phyloP scores from a whole-genome alignment of 2,888 invertebrate species.

The Phanerotoma sp. region DNA sequence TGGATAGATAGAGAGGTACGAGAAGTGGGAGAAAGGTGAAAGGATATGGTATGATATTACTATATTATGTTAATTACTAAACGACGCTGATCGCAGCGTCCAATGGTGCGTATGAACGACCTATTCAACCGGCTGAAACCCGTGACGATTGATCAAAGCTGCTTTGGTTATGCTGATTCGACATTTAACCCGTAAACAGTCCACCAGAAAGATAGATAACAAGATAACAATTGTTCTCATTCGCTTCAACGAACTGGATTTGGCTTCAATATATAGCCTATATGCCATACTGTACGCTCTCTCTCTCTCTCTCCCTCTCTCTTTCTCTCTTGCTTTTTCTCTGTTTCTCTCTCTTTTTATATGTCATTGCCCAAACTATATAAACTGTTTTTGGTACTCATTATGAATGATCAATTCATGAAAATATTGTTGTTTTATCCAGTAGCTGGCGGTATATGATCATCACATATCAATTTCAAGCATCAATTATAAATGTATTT shows the following conservation, averaged over 20 bases:
- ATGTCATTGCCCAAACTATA: too few species aligned
- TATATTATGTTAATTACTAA: conserved; percentile 52
- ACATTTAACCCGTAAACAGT: conserved; percentile 26
- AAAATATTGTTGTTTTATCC: too few species aligned
- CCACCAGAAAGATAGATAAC: background rate
- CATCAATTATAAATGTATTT: too few species aligned
- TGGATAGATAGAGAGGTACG: too few species aligned
- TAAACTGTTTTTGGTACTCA: background rate
- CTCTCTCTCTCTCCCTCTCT: too few species aligned
- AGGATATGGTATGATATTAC: conserved; percentile 46
- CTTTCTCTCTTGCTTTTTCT: too few species aligned
- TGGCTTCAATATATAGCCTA: background rate
- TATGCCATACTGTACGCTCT: too few species aligned
- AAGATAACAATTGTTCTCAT: conserved; percentile 8
- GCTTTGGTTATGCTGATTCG: conserved; percentile 48
- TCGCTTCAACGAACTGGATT: conserved; percentile 1
- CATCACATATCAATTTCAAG: too few species aligned
- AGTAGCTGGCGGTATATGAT: too few species aligned
- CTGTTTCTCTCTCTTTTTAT: too few species aligned
- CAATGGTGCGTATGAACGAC: conserved; percentile 52
- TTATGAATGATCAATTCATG: background rate
- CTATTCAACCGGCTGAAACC: conserved; percentile 24
- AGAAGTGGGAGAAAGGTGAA: too few species aligned
- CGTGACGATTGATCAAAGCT: conserved; percentile 41
- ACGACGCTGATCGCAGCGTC: conserved; percentile 41